Conservation (phyloP, 2,888 invertebrate species). For the Napeogenes sylphis region DNA sequence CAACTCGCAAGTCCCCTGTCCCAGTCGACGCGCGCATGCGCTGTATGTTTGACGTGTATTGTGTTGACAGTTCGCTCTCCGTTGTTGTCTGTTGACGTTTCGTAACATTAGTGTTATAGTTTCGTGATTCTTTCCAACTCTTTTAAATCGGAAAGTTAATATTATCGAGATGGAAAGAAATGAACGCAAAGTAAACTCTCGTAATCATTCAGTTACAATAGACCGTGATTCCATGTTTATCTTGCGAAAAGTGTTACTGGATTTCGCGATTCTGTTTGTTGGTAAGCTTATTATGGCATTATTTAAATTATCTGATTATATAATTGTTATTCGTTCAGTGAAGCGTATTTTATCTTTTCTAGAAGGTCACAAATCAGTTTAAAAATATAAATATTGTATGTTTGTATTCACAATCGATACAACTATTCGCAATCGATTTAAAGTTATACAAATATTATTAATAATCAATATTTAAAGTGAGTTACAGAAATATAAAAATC, state of each 20-base stretch:
- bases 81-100: constrained; percentile 54
- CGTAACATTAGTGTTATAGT: constrained; percentile 47
- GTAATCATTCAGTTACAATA: constrained; percentile 64
- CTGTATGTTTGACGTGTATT: constrained; percentile 51
- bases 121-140: constrained; percentile 41
- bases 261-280: constrained; percentile 81
- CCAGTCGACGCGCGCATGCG: constrained; percentile 73
- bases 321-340: background rate
- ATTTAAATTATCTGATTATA: constrained; percentile 7
- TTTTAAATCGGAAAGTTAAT: constrained; percentile 33
- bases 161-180: constrained; percentile 61
- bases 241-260: constrained; percentile 81
- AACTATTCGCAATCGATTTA: background rate
- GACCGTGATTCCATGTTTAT: constrained; percentile 77
- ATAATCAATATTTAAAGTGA: too few species aligned
- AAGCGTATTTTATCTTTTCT: too few species aligned
- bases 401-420: background rate
- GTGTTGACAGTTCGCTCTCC: constrained; percentile 35
- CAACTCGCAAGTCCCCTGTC: constrained; percentile 6
- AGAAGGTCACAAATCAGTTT: too few species aligned
- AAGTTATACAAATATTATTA: background rate
- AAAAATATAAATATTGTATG: too few species aligned
- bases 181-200: constrained; percentile 61
- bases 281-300: constrained; percentile 74
- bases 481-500: too few species aligned